phyloP scores from a whole-genome alignment of 2,797 vertebrate species.

The Centropyge bicolor region DNA sequence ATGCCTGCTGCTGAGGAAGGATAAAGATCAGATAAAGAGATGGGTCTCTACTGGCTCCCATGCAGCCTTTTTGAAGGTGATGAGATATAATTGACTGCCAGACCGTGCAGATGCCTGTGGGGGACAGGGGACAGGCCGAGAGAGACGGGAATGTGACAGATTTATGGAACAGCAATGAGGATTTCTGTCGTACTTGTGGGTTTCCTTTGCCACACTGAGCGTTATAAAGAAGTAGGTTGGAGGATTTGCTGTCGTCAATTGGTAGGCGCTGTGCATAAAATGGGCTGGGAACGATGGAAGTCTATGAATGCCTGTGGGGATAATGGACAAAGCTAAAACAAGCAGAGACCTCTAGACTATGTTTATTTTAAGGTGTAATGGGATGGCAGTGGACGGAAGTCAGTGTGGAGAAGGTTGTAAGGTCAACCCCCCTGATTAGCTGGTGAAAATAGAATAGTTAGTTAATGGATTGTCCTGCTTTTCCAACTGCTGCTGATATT shows the following conservation, averaged over 20 bases:
- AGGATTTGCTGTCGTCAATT: constrained; percentile 41
- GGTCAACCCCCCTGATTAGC: constrained; percentile 45
- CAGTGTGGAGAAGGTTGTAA: constrained; percentile 36
- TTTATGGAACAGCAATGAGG: constrained; percentile 50
- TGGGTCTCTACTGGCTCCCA: constrained; percentile 43
- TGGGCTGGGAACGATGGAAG: constrained; percentile 28
- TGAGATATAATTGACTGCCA: constrained; percentile 74
- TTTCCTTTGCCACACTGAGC: constrained; percentile 20
- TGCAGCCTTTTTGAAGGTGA: constrained; percentile 69
- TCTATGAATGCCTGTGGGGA: constrained; percentile 17
- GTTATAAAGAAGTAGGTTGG: constrained; percentile 15
- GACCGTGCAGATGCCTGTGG: constrained; percentile 59
- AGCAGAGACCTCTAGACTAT: constrained; percentile 35
- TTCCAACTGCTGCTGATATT: constrained; percentile 21
- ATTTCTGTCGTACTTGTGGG: constrained; percentile 20
- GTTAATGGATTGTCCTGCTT: constrained; percentile 36
- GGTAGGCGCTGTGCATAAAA: constrained; percentile 25
- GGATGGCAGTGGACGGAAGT: constrained; percentile 5
- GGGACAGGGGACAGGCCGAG: constrained; percentile 34
- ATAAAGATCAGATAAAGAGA: constrained; percentile 76
- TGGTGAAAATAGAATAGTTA: constrained; percentile 53
- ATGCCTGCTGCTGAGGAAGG: constrained; percentile 54
- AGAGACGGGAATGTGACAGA: constrained; percentile 53
- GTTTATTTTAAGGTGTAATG: constrained; percentile 57
- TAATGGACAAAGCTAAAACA: constrained; percentile 38